A percentile compares a stretch with the other conserved stretches of the same genome.
Conservation (phyloP, 2,797 vertebrate species). For the Hipposideros larvatus region DNA sequence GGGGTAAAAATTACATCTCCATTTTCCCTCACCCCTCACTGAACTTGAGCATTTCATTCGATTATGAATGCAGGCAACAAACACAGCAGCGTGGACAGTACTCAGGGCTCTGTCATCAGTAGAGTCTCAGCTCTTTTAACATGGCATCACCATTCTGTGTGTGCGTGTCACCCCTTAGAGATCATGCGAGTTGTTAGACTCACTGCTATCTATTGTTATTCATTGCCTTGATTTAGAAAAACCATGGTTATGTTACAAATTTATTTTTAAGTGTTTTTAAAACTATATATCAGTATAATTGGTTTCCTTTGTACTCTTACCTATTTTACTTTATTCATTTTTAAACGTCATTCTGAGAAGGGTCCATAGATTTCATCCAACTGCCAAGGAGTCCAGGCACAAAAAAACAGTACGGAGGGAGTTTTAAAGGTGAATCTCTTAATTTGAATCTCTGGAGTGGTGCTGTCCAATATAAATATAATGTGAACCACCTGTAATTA, state of each 20-base stretch:
- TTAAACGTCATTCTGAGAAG: not conserved
- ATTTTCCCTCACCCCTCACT: not conserved
- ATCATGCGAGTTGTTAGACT: not conserved
- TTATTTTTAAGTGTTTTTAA: slow-evolving; percentile 7
- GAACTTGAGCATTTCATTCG: slow-evolving; percentile 43
- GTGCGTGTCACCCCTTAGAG: not conserved
- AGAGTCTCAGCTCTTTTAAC: not conserved
- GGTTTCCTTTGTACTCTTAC: slow-evolving; percentile 13
- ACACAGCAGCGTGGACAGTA: not conserved
- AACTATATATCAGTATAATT: not conserved
- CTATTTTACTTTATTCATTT: slow-evolving; percentile 33
- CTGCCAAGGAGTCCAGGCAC: not conserved
- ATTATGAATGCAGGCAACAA: not conserved
- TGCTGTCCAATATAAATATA: not conserved
- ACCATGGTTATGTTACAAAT: not conserved
- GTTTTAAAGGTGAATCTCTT: not conserved
- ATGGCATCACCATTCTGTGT: not conserved
- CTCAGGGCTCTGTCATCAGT: not conserved
- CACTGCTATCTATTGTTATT: not conserved
- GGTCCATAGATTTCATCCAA: not conserved
- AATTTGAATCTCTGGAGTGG: not conserved
- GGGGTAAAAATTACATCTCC: not conserved
- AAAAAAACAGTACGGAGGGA: not conserved
- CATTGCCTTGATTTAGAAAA: slow-evolving; percentile 23
- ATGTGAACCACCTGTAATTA: not conserved